phyloP scores from a whole-genome alignment of 2,797 vertebrate species.

The Chelonia mydas region DNA sequence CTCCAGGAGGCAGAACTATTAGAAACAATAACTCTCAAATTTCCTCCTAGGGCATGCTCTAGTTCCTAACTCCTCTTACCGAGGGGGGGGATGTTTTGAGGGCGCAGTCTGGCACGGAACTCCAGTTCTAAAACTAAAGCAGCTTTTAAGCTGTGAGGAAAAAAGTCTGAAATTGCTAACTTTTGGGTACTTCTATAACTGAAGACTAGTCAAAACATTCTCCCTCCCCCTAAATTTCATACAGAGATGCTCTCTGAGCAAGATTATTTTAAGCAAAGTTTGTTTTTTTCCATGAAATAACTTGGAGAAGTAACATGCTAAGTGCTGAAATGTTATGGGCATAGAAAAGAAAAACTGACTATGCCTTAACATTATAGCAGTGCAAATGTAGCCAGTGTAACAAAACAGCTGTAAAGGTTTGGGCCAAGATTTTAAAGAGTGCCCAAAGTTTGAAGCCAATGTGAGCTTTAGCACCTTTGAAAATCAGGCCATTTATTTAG shows the following conservation, averaged over 20 bases:
- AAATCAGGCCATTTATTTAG: not conserved
- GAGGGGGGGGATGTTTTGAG: not conserved
- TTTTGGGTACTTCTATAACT: not conserved
- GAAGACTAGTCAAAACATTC: not conserved
- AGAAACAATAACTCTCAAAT: not conserved
- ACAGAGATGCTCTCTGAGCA: no score
- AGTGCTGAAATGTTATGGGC: not conserved
- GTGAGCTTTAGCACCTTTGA: accelerated
- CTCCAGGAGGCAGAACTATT: not conserved
- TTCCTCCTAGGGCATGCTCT: not conserved
- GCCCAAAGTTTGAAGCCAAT: not conserved
- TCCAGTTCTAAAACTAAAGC: not conserved
- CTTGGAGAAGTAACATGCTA: not conserved
- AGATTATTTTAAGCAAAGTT: not conserved
- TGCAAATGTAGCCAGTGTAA: not conserved
- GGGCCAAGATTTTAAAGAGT: not conserved
- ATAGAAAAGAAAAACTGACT: not conserved
- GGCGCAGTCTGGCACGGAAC: not conserved
- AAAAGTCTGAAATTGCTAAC: not conserved
- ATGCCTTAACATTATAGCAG: not conserved
- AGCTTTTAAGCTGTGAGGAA: not conserved
- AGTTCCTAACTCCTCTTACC: not conserved
- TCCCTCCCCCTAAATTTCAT: not conserved
- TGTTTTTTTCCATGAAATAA: not conserved
- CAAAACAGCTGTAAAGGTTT: not conserved